A percentile compares a stretch with the other conserved stretches of the same genome.
Evolutionary conservation across 2,113 vertebrate genomes (phyloP).

Genomic region (Balaeniceps rex): DNA sequence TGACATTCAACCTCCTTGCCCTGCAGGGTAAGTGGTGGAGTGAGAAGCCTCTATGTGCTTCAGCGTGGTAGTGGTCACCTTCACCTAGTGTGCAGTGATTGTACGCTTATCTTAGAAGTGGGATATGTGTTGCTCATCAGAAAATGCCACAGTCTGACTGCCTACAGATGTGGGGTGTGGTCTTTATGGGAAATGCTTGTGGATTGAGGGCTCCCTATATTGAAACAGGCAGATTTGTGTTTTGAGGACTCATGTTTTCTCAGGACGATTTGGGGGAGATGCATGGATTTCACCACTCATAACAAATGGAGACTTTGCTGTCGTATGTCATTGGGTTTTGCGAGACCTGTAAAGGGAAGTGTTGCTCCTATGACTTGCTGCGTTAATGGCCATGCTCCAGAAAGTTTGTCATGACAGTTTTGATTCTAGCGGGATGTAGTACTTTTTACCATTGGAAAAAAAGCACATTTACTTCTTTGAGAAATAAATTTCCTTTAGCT

Average conservation of each 20-base stretch:
- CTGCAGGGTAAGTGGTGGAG: background rate
- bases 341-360: background rate
- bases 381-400: fast-evolving
- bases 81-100: background rate
- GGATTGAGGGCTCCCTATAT: background rate
- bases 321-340: background rate
- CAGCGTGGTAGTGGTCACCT: background rate
- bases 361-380: background rate
- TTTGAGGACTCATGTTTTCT: background rate
- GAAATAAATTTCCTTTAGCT: background rate
- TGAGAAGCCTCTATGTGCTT: background rate
- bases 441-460: background rate
- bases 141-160: background rate
- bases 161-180: background rate
- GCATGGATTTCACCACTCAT: background rate
- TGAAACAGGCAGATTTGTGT: background rate
- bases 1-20: background rate
- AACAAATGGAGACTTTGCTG: background rate
- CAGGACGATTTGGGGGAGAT: background rate
- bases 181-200: background rate
- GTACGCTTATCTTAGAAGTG: background rate
- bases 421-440: background rate
- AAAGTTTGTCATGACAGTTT: background rate
- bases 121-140: background rate
- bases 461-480: background rate